Evolutionary conservation across 2,888 invertebrate genomes (phyloP), one percentile per base, ranked within the genome.

Genomic region (Eupithecia subfuscata): DNA sequence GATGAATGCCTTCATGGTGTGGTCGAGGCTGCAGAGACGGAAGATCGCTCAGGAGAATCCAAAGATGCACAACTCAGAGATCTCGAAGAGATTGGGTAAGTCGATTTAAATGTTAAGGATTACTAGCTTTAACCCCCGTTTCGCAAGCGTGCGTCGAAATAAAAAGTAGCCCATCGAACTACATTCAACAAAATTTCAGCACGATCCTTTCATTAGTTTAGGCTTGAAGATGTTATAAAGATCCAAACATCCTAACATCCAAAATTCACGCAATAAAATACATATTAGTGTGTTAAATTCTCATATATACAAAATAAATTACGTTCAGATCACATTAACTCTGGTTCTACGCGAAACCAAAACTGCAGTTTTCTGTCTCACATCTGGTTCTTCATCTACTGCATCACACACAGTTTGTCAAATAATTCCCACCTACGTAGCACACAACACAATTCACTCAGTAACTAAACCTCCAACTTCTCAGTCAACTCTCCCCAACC

Each of bases 1-100:
- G 52, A 99, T 99, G 99, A 99, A 99, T 92, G 99, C 99, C 1
- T 99, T 99, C 93, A 99, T 99, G 99, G 99, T 99, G 70, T 99
- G 99, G 99, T 98, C 98, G 16, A 94, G 99, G 78, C 95, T 98
- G 73, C 99, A 99, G 90, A 94, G 99, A 83, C 95, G 98, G 86
- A 99, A 99, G 95, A 99, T 99, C 85, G 99, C 99, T 0, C 98
- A 99, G 92, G 99, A 99, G 86, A 99, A 99, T 91, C 99, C 99
- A 0, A 99, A 99, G 95, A 99, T 99, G 99, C 99, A 99, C 93
- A 99, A 99, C 91, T 98, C 98, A 0, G 99, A 99, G 93, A 99
- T 99, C 83, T 98, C 98, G 12, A 99, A 99, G 91, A 95, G 98
- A 90, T 96, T 99, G 82, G 98, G 98, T 97, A 84, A 96, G 97